phyloP scores from a whole-genome alignment of 2,888 invertebrate species.

The Leptopilina syphax region DNA sequence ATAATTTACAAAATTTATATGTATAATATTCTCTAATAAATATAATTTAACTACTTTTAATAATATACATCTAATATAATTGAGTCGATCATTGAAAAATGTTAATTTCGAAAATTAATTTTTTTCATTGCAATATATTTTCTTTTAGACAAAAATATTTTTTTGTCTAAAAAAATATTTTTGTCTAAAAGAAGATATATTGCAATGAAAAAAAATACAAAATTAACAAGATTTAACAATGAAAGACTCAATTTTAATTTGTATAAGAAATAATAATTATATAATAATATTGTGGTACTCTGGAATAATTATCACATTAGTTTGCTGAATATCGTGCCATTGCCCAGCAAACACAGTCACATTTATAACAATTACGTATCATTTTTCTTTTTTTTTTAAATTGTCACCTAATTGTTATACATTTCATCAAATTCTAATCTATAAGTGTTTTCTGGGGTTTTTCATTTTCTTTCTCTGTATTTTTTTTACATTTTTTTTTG shows the following conservation, averaged over 20 bases:
- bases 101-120: too few relatives aligned
- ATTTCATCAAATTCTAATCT: conserved; percentile 2
- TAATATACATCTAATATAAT: conserved; percentile 2
- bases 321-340: conserved; percentile 28
- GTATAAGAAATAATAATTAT: conserved; percentile 19
- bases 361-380: conserved; percentile 35
- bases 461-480: too few relatives aligned
- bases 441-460: conserved; percentile 20
- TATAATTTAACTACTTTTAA: not conserved
- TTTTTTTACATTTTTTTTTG: too few relatives aligned
- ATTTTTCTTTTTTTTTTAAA: conserved; percentile 7
- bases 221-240: too few relatives aligned
- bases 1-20: conserved; percentile 29
- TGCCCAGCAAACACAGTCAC: conserved; percentile 30
- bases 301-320: conserved; percentile 36
- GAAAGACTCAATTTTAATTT: not conserved
- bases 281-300: conserved; percentile 12
- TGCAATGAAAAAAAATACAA: too few relatives aligned
- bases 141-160: too few relatives aligned
- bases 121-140: too few relatives aligned
- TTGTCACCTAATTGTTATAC: conserved; percentile 29
- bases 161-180: too few relatives aligned
- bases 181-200: too few relatives aligned
- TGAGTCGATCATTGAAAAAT: too few relatives aligned
- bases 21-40: not conserved